Percentiles rank a stretch among this genome's conserved stretches.
Evolutionary conservation across 2,797 vertebrate genomes (phyloP).

Genomic region (Catharus ustulatus): DNA sequence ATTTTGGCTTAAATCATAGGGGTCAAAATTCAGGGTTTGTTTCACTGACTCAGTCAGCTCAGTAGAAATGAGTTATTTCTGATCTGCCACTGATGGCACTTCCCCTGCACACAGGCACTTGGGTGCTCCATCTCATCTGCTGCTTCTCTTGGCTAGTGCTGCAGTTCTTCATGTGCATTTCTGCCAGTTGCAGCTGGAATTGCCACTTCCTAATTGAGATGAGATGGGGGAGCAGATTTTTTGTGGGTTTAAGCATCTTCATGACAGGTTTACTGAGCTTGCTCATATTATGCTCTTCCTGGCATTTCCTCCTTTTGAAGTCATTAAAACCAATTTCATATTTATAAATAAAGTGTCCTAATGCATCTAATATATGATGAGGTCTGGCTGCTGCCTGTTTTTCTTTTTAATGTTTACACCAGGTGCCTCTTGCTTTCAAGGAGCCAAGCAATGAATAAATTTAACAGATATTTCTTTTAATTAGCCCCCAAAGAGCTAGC

Average conservation of each 20-base stretch:
- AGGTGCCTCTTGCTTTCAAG: constrained; percentile 61
- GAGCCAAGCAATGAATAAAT: constrained; percentile 59
- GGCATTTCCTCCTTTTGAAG: constrained; percentile 58
- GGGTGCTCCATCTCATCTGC: neutral
- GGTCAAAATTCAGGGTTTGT: neutral
- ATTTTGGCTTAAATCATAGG: neutral
- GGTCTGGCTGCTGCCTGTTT: constrained; percentile 49
- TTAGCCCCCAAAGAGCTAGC: constrained; percentile 60
- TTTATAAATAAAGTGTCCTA: constrained; percentile 63
- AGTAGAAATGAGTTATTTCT: neutral
- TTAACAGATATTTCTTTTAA: constrained; percentile 63
- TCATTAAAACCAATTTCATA: constrained; percentile 51
- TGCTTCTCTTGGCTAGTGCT: neutral
- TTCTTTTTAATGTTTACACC: constrained; percentile 53
- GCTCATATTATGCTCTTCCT: neutral
- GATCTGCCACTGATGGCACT: neutral
- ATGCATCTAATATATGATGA: constrained; percentile 31
- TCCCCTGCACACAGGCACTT: neutral
- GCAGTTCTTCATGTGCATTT: neutral
- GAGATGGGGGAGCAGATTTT: neutral
- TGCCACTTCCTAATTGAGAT: neutral
- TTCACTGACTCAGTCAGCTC: neutral
- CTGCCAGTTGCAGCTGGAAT: neutral
- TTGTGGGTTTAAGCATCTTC: constrained; percentile 19
- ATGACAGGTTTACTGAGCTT: constrained; percentile 39